A percentile compares a stretch with the other conserved stretches of the same genome.
These are phyloP conservation scores for Stichopus chloronotus DNA, from an alignment of 35 echinoderm and acorn worm genomes.

Conservation along the genomic window DNA sequence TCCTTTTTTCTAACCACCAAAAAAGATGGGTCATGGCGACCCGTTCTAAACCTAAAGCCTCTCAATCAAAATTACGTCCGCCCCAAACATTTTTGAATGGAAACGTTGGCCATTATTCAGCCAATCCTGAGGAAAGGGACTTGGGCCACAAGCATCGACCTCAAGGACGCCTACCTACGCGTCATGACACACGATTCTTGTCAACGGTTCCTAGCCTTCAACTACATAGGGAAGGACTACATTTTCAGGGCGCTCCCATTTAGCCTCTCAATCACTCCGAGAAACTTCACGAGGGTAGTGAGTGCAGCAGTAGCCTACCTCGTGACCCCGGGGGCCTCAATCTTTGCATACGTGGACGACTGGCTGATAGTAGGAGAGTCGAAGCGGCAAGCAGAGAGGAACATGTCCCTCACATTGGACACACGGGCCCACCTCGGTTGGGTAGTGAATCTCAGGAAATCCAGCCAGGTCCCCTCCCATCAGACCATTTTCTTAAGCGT, in stretches of 20 bases:
- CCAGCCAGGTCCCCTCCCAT: conserved; percentile 12
- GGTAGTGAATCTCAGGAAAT: conserved; percentile 59
- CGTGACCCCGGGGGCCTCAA: not conserved
- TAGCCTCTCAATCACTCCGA: not conserved
- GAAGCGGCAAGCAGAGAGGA: not conserved
- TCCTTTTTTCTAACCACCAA: too few species aligned
- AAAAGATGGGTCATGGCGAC: too few species aligned
- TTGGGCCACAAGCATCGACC: not conserved
- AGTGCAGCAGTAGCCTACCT: conserved; percentile 10
- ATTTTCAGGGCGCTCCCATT: not conserved
- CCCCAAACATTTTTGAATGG: too few species aligned
- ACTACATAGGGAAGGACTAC: not conserved
- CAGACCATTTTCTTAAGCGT: conserved; percentile 16
- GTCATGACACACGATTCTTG: not conserved
- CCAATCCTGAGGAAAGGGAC: too few species aligned
- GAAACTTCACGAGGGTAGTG: conserved; percentile 46
- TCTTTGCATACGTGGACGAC: conserved; percentile 57
- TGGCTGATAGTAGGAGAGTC: not conserved
- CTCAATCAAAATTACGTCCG: too few species aligned
- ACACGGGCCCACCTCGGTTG: conserved; percentile 11
- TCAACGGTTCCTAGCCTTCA: not conserved
- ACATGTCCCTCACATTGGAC: not conserved
- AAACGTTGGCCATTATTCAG: too few species aligned
- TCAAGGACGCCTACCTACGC: not conserved
- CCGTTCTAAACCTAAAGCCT: too few species aligned